These are phyloP conservation scores for Strigamia transsilvanica DNA, from an alignment of 2,888 invertebrate species.

Conservation along the genomic window DNA sequence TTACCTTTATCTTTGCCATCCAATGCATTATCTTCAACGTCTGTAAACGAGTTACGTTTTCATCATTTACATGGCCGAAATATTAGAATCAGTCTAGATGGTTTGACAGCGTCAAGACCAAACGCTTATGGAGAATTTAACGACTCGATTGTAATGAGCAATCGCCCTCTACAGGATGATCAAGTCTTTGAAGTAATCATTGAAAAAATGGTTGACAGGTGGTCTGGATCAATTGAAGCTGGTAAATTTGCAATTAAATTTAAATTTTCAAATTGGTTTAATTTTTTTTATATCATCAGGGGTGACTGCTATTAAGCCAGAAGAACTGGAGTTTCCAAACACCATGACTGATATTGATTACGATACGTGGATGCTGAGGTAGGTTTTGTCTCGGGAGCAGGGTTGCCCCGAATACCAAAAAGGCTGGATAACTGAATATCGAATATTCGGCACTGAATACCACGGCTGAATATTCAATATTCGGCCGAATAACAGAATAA, in stretches of 20 bases:
- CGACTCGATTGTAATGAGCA: conserved; percentile 91
- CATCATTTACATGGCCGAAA: conserved; percentile 90
- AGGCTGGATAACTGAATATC: too few relatives aligned
- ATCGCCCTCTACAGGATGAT: conserved; percentile 83
- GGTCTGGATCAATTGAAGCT: conserved; percentile 92
- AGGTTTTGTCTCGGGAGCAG: neutral
- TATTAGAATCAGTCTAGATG: conserved; percentile 82
- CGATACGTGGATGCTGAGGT: conserved; percentile 88
- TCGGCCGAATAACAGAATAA: too few relatives aligned
- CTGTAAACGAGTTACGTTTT: conserved; percentile 77
- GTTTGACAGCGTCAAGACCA: conserved; percentile 84
- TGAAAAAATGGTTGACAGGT: conserved; percentile 89
- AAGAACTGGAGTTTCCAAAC: conserved; percentile 84
- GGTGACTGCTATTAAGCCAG: conserved; percentile 87
- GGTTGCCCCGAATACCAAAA: too few relatives aligned
- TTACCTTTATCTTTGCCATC: conserved; percentile 5
- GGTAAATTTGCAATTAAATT: conserved; percentile 65
- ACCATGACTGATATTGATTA: conserved; percentile 91
- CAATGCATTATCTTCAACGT: neutral
- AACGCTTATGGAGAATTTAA: conserved; percentile 92
- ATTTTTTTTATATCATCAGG: conserved; percentile 66
- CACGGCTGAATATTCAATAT: too few relatives aligned
- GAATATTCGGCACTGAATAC: too few relatives aligned
- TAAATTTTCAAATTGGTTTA: neutral
- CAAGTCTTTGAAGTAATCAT: conserved; percentile 91